A percentile compares a stretch with the other conserved stretches of the same genome.
Conservation (phyloP, 2,113 vertebrate species). For the Nothoprocta pentlandii region DNA sequence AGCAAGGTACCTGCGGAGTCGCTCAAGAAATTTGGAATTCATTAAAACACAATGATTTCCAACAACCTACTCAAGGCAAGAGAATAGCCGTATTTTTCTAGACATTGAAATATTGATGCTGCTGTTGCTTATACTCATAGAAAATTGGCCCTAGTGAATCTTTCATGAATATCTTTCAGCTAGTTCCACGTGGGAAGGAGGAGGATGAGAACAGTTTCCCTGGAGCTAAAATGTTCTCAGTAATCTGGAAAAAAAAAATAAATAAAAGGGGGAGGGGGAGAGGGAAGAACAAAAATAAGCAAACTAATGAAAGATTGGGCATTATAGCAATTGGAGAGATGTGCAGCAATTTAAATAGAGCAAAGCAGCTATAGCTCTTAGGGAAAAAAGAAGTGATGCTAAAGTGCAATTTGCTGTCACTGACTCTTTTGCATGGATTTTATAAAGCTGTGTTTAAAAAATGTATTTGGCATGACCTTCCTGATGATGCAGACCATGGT, state of each 20-base stretch:
- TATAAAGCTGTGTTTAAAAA: neutral
- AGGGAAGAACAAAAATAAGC: neutral
- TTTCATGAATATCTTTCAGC: slow-evolving; percentile 85
- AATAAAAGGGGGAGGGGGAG: rapidly evolving
- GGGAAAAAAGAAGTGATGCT: neutral
- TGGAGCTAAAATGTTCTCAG: slow-evolving; percentile 54
- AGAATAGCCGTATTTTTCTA: slow-evolving; percentile 58
- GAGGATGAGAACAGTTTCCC: slow-evolving; percentile 45
- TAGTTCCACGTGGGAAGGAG: slow-evolving; percentile 55
- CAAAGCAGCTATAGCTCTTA: neutral
- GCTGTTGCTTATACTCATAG: slow-evolving; percentile 79
- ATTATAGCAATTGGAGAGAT: neutral
- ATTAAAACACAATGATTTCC: slow-evolving; percentile 68
- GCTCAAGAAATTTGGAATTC: slow-evolving; percentile 49
- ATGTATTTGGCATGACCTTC: neutral
- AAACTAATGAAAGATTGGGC: neutral
- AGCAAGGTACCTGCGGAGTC: neutral
- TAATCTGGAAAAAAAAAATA: slow-evolving; percentile 22
- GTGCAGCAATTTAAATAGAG: neutral
- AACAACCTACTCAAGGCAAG: slow-evolving; percentile 42
- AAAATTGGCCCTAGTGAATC: slow-evolving; percentile 86
- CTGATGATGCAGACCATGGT: neutral
- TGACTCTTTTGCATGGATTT: neutral
- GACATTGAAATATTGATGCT: slow-evolving; percentile 88
- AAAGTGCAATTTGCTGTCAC: neutral